phyloP scores from a whole-genome alignment of 2,113 vertebrate species.

The Aegypius monachus region DNA sequence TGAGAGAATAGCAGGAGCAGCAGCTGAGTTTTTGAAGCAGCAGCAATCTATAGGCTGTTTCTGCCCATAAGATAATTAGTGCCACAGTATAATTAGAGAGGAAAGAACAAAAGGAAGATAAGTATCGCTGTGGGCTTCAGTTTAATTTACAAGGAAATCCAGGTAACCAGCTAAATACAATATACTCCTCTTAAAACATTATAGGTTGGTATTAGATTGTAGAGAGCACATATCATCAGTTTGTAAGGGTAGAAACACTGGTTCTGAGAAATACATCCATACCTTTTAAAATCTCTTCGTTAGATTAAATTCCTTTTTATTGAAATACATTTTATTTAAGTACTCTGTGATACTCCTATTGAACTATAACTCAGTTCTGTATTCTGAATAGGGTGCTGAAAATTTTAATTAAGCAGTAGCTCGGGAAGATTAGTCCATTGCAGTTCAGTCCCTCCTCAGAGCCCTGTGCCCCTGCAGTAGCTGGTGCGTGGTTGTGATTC shows the following conservation, averaged over 20 bases:
- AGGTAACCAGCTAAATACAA: background rate
- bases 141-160: background rate
- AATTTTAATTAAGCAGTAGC: background rate
- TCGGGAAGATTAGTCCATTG: background rate
- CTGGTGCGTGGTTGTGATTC: fast-evolving
- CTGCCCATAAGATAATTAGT: background rate
- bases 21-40: background rate
- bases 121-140: background rate
- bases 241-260: background rate
- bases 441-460: background rate
- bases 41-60: background rate
- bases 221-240: background rate
- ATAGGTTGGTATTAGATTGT: background rate
- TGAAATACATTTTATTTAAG: background rate
- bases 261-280: background rate
- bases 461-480: background rate
- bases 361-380: background rate
- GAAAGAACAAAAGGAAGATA: conserved; percentile 1
- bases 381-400: background rate
- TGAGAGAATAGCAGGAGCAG: background rate
- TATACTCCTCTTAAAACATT: background rate
- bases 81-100: background rate
- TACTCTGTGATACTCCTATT: background rate
- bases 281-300: background rate
- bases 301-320: background rate